These are phyloP conservation scores for Cantharis rufa DNA, from an alignment of 2,888 invertebrate species.

Conservation along the genomic window DNA sequence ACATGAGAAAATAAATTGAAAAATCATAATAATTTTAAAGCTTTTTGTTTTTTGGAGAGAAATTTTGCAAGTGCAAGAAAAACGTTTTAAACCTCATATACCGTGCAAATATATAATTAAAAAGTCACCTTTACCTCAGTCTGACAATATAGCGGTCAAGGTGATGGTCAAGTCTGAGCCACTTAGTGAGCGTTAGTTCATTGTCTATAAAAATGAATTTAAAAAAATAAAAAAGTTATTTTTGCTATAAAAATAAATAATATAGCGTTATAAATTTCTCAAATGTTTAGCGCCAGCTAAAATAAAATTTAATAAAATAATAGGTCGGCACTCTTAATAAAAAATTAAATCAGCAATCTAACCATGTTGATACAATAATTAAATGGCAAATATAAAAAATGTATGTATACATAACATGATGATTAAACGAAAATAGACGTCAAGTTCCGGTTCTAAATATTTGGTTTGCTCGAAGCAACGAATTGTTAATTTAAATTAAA, in stretches of 20 bases:
- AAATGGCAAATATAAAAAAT: background rate
- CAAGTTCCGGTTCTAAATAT: constrained; percentile 4
- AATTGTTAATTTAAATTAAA: constrained; percentile 5
- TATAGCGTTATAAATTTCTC: background rate
- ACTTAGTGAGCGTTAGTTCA: constrained; percentile 7
- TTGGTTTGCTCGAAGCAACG: background rate
- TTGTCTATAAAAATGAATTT: background rate
- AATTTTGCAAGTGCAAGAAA: background rate
- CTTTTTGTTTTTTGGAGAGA: background rate
- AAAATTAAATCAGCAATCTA: background rate
- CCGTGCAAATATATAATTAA: background rate
- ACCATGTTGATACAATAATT: background rate
- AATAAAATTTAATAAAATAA: background rate
- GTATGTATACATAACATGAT: background rate
- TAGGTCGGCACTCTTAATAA: background rate
- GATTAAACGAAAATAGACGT: constrained; percentile 1
- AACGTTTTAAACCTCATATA: background rate
- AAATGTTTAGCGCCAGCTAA: background rate
- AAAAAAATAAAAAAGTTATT: background rate
- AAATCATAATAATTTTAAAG: background rate
- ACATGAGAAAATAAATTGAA: background rate
- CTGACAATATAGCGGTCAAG: constrained; percentile 23
- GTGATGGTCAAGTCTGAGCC: constrained; percentile 19
- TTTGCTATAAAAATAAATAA: background rate
- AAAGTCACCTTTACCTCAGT: background rate